Conservation (phyloP, 2,797 vertebrate species). For the Loriculus beryllinus region DNA sequence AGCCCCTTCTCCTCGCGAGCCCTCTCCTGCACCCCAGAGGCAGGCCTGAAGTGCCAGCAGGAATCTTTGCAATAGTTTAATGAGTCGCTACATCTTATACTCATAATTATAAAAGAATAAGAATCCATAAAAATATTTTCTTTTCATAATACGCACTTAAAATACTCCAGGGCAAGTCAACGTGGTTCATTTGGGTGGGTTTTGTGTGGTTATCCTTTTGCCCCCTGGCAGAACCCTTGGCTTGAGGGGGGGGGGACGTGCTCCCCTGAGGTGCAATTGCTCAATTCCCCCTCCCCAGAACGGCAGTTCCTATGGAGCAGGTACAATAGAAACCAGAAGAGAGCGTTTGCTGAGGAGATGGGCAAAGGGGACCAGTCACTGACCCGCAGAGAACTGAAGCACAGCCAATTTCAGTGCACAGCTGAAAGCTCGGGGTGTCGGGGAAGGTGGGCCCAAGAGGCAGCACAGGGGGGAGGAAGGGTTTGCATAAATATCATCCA, state of each 20-base stretch:
- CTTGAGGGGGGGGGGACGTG: conserved; percentile 34
- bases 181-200: conserved; percentile 64
- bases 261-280: conserved; percentile 54
- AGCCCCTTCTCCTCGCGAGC: neutral
- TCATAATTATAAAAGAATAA: conserved; percentile 89
- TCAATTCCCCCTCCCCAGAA: conserved; percentile 25
- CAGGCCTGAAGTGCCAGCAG: neutral
- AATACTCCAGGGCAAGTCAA: conserved; percentile 80
- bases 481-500: conserved; percentile 70
- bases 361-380: conserved; percentile 52
- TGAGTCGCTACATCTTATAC: conserved; percentile 83
- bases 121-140: conserved; percentile 94
- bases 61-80: conserved; percentile 78
- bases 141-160: conserved; percentile 89
- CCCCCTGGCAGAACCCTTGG: conserved; percentile 63
- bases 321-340: conserved; percentile 47
- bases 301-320: conserved; percentile 22
- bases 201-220: neutral
- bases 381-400: conserved; percentile 71
- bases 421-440: neutral
- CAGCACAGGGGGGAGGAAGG: neutral
- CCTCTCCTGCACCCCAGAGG: neutral
- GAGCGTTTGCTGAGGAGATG: conserved; percentile 7
- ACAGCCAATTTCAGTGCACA: conserved; percentile 41
- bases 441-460: neutral